These are phyloP conservation scores for Megaceryle alcyon DNA, from an alignment of 2,797 vertebrate genomes.

Conservation along the genomic window DNA sequence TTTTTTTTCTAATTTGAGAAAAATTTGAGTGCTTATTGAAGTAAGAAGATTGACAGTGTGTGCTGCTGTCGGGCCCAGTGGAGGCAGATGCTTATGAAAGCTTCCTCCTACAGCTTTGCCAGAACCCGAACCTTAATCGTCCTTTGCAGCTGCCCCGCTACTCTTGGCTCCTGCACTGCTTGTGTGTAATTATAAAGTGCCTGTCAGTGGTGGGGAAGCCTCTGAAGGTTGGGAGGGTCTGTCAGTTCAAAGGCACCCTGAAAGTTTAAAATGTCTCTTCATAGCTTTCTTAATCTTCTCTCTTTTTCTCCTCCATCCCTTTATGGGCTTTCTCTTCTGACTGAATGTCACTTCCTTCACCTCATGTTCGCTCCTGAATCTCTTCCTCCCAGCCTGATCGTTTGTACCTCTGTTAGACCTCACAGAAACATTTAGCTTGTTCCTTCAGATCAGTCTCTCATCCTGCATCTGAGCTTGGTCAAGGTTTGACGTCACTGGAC, in stretches of 20 bases:
- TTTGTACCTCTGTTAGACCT: not conserved
- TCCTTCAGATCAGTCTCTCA: not conserved
- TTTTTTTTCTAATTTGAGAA: constrained; percentile 53
- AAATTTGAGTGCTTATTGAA: not conserved
- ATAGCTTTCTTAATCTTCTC: not conserved
- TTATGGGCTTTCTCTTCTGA: not conserved
- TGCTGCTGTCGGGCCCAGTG: not conserved
- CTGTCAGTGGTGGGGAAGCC: not conserved
- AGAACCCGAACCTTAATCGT: not conserved
- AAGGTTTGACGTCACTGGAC: not conserved
- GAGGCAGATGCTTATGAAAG: constrained; percentile 8
- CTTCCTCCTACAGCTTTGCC: not conserved
- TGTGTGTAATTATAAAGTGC: not conserved
- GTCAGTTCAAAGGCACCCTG: not conserved
- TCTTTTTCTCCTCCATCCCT: not conserved
- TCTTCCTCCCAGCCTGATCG: not conserved
- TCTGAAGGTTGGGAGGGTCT: not conserved
- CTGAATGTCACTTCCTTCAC: not conserved
- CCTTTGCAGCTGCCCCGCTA: not conserved
- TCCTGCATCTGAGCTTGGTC: not conserved
- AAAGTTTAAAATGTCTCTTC: not conserved
- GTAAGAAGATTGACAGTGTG: constrained; percentile 3
- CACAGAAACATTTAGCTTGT: not conserved
- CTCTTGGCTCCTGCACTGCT: not conserved
- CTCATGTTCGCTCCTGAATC: not conserved